Percentiles rank a stretch among this genome's conserved stretches.
Conservation (phyloP, 2,888 invertebrate species). For the Agriopis aurantiaria region DNA sequence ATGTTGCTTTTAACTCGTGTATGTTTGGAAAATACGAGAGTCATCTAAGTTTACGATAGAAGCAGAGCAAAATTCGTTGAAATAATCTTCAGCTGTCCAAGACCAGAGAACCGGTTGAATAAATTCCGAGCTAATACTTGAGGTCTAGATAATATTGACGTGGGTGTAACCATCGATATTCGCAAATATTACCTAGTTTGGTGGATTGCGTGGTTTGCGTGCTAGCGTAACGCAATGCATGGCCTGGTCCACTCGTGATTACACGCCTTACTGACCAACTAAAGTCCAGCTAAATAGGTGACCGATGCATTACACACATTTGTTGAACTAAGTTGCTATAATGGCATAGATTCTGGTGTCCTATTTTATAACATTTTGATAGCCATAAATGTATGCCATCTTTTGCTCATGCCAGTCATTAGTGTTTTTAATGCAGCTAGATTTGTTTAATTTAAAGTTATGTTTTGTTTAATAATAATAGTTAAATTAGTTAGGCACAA, state of each 20-base stretch:
- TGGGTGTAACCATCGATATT: conserved; percentile 43
- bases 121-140: not conserved
- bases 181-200: conserved; percentile 44
- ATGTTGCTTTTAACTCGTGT: conserved; percentile 27
- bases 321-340: not conserved
- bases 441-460: too few species aligned
- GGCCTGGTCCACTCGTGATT: conserved; percentile 74
- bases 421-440: too few species aligned
- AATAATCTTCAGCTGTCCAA: conserved; percentile 21
- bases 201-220: conserved; percentile 61
- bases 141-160: conserved; percentile 7
- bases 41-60: conserved; percentile 26
- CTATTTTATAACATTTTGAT: not conserved
- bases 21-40: conserved; percentile 26
- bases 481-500: too few species aligned
- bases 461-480: too few species aligned
- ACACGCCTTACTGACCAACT: conserved; percentile 75
- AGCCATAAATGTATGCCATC: not conserved
- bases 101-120: conserved; percentile 19
- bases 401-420: too few species aligned
- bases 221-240: conserved; percentile 67
- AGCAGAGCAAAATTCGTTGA: conserved; percentile 1
- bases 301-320: conserved; percentile 28
- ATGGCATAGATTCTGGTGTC: not conserved
- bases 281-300: conserved; percentile 66